A percentile compares a stretch with the other conserved stretches of the same genome.
Evolutionary conservation across 2,113 vertebrate genomes (phyloP).

Genomic region (Callipepla squamata): DNA sequence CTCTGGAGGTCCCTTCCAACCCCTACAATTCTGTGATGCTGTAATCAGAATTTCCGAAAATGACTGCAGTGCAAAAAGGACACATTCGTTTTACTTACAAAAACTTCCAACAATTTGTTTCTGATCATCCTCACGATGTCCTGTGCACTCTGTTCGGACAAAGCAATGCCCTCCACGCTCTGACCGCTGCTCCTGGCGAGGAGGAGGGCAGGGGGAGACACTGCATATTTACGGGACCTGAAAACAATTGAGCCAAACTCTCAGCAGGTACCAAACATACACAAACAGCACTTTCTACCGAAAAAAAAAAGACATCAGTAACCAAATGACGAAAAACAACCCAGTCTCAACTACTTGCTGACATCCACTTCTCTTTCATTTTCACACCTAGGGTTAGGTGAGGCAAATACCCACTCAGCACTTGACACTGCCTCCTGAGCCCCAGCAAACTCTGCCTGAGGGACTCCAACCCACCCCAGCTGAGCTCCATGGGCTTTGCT

Average conservation of each 20-base stretch:
- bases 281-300: neutral
- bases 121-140: slow-evolving; percentile 78
- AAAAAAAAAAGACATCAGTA: neutral
- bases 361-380: neutral
- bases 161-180: slow-evolving; percentile 51
- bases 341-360: neutral
- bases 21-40: too few species aligned
- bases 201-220: slow-evolving; percentile 83
- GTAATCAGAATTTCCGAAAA: neutral
- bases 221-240: slow-evolving; percentile 81
- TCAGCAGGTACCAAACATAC: rapidly evolving
- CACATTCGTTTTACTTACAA: slow-evolving; percentile 78
- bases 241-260: neutral
- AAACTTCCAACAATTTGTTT: slow-evolving; percentile 73
- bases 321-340: neutral
- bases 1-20: too few species aligned
- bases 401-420: neutral
- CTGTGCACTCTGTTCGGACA: slow-evolving; percentile 58
- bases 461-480: neutral
- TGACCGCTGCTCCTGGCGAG: slow-evolving; percentile 73
- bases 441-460: neutral
- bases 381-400: neutral
- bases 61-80: neutral
- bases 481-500: neutral
- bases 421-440: neutral